Evolutionary conservation across 2,888 invertebrate genomes (phyloP), one percentile per base, ranked within the genome.

Genomic region (Bellardia bayeri): DNA sequence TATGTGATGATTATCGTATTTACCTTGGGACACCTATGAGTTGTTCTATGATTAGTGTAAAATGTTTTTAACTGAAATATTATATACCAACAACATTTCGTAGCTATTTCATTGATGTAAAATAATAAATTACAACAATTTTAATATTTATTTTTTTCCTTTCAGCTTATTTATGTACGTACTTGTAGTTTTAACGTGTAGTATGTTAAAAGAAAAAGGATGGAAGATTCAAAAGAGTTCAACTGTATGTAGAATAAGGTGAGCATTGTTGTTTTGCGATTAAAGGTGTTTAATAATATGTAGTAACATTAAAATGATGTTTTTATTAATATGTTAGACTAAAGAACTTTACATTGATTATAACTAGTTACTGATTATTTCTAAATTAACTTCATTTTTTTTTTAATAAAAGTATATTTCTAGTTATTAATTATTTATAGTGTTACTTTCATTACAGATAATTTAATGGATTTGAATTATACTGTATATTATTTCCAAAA

Each of bases 1-100:
- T 63, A 11, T 40, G 37, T 88, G 89, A 89, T 89, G 89, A 89
- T 40, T 54, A 64, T 75, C 76, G 42, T 82, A 86, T 91, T 89
- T 91, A 91, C 91, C 92, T 92, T 92, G 92, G 92, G 92, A 92
- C 92, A 92, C 92, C 91, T 92, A 91, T 92, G 92, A 92, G 86
- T 76, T 82, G 13, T 56, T 56, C 74, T 54, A 85, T 91, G 91
- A 91, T 91, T 91, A 90, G 91, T 89, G 91, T 91, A 90, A 88
- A 88, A 66, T 69, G 11, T 54, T 54, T 75, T 61, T 8, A 83
- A 54, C 69, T 68, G 69, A 80, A 37, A 58, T n/a, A n/a, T 9
- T 45, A 45, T 45, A 9, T 45, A 45, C 13, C 11, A 45, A 45
- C 13, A 45, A 45, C 13, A 37, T 68, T 23, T 13, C 23, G 64